Conservation (phyloP, 2,888 invertebrate genomes). For the Drosophila mimetica region DNA sequence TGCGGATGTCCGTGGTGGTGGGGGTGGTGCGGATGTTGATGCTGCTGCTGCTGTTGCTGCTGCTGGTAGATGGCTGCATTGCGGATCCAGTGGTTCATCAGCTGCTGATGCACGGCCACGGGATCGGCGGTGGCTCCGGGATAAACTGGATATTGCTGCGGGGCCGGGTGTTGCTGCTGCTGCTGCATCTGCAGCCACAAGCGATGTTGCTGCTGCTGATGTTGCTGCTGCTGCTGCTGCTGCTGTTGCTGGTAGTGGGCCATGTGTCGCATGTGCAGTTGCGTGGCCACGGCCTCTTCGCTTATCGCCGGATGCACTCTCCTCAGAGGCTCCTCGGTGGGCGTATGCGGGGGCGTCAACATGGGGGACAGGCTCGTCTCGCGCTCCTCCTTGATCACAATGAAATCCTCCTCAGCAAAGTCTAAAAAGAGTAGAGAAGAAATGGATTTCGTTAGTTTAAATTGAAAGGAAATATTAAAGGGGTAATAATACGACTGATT, state of each 20-base stretch:
- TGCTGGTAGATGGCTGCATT: slow-evolving; percentile 89
- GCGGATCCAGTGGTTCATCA: slow-evolving; percentile 91
- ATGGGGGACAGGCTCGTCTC: slow-evolving; percentile 86
- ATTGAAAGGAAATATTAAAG: background rate
- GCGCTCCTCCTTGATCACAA: slow-evolving; percentile 87
- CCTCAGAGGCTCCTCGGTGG: slow-evolving; percentile 86
- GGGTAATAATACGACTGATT: too few species aligned
- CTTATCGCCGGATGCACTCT: slow-evolving; percentile 55
- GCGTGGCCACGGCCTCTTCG: slow-evolving; percentile 77
- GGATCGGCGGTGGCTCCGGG: slow-evolving; percentile 83
- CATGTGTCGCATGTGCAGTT: slow-evolving; percentile 71
- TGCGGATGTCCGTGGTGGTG: slow-evolving; percentile 83
- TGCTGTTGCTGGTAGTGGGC: slow-evolving; percentile 69
- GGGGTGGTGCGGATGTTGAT: slow-evolving; percentile 52
- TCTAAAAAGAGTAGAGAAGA: slow-evolving; percentile 79
- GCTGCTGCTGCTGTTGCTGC: slow-evolving; percentile 65
- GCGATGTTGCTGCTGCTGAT: slow-evolving; percentile 71
- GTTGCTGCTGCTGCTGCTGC: slow-evolving; percentile 67
- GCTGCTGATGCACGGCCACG: slow-evolving; percentile 85
- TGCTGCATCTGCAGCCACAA: slow-evolving; percentile 69
- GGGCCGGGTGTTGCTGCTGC: slow-evolving; percentile 70
- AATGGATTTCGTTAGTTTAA: background rate
- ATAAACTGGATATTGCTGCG: slow-evolving; percentile 66
- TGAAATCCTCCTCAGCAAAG: slow-evolving; percentile 86
- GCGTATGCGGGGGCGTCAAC: slow-evolving; percentile 90